Evolutionary conservation across 2,888 invertebrate species (phyloP).

Genomic region (Agrenia bidenticulata): DNA sequence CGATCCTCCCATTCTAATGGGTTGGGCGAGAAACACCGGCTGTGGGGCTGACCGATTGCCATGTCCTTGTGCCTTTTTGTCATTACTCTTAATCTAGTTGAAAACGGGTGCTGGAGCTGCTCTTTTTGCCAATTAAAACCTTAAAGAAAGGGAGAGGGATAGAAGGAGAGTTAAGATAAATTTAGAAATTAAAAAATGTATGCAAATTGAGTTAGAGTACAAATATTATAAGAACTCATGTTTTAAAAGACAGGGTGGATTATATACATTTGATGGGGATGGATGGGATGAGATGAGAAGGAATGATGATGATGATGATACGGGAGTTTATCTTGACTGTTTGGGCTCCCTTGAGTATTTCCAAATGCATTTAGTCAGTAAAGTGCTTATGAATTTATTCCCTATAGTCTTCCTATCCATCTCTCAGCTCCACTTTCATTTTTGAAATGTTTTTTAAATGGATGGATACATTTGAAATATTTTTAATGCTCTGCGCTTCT

Average conservation of each 20-base stretch:
- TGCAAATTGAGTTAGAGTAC: conserved; percentile 5
- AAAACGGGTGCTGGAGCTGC: no score
- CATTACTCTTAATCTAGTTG: no score
- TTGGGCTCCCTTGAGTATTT: conserved; percentile 4
- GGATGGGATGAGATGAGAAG: not conserved
- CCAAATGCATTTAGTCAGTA: conserved; percentile 11
- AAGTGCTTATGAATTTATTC: conserved; percentile 11
- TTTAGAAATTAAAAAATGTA: not conserved
- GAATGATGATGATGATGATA: conserved; percentile 13
- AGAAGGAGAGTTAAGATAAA: not conserved
- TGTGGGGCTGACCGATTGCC: conserved; percentile 31
- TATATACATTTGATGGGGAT: not conserved
- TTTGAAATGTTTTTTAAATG: no score
- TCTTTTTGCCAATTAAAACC: no score
- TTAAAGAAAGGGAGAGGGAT: no score
- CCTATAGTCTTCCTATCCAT: conserved; percentile 3
- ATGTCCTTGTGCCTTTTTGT: no score
- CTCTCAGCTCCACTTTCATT: no score
- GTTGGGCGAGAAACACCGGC: conserved; percentile 35
- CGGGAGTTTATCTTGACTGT: conserved; percentile 11
- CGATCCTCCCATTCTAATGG: conserved; percentile 48
- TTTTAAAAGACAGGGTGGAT: not conserved
- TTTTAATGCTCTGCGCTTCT: not conserved
- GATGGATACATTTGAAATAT: no score
- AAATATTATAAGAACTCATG: not conserved